Percentiles rank a stretch among this genome's conserved stretches.
Conservation (phyloP, 2,888 invertebrate species). For the Atrina japonica region DNA sequence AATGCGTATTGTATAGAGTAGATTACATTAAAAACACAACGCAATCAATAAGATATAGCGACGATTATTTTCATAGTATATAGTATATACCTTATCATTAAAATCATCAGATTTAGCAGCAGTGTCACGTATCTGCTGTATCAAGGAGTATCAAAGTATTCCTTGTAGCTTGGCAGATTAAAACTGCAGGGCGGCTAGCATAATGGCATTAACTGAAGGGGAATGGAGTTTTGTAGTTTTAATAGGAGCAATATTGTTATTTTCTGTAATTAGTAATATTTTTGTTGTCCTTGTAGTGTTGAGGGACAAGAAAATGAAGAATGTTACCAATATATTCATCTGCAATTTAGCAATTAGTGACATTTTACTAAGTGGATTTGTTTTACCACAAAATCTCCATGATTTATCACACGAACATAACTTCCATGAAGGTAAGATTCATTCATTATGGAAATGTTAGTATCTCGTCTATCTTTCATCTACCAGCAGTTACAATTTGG, state of each 20-base stretch:
- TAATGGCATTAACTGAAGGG: slow-evolving; percentile 24
- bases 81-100: too few relatives aligned
- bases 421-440: slow-evolving; percentile 71
- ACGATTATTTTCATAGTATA: too few relatives aligned
- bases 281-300: slow-evolving; percentile 61
- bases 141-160: too few relatives aligned
- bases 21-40: too few relatives aligned
- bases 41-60: too few relatives aligned
- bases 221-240: slow-evolving; percentile 49
- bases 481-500: too few relatives aligned
- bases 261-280: slow-evolving; percentile 61
- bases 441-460: too few relatives aligned
- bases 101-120: too few relatives aligned
- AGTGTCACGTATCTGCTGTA: too few relatives aligned
- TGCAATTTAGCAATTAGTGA: slow-evolving; percentile 71
- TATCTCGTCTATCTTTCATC: too few relatives aligned
- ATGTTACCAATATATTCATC: slow-evolving; percentile 69
- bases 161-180: too few relatives aligned
- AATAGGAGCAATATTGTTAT: slow-evolving; percentile 48
- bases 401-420: slow-evolving; percentile 68
- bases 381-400: slow-evolving; percentile 71
- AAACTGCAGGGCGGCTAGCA: neutral
- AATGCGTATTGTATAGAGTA: too few relatives aligned
- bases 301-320: slow-evolving; percentile 57
- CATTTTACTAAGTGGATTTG: slow-evolving; percentile 67